These are phyloP conservation scores for Labeo calbasu DNA, from an alignment of 2,797 vertebrate genomes.

Conservation along the genomic window DNA sequence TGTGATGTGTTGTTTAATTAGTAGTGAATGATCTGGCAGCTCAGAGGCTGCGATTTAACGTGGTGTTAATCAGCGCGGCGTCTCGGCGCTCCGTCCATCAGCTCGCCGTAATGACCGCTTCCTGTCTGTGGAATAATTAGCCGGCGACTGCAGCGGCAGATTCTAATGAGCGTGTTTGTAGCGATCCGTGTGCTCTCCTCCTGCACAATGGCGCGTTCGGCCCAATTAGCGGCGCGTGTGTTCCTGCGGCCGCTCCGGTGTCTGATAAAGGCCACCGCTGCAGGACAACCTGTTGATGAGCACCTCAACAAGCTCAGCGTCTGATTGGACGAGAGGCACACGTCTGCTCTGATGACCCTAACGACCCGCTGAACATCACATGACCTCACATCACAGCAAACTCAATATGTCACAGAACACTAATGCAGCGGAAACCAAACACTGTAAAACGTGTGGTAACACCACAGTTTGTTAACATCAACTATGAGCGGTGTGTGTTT, in stretches of 20 bases:
- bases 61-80: not conserved
- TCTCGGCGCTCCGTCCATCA: slow-evolving; percentile 34
- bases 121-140: slow-evolving; percentile 77
- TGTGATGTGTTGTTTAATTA: not conserved
- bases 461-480: not conserved
- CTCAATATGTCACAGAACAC: not conserved
- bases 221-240: slow-evolving; percentile 71
- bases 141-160: slow-evolving; percentile 72
- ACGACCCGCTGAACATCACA: not conserved
- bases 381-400: not conserved
- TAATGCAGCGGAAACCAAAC: not conserved
- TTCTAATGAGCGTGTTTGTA: slow-evolving; percentile 73
- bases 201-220: slow-evolving; percentile 70
- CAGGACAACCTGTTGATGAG: slow-evolving; percentile 77
- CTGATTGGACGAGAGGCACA: slow-evolving; percentile 36
- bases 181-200: slow-evolving; percentile 62
- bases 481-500: not conserved
- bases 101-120: slow-evolving; percentile 69
- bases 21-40: not conserved
- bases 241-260: slow-evolving; percentile 61
- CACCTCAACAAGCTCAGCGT: slow-evolving; percentile 64
- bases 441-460: too few relatives aligned
- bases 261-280: slow-evolving; percentile 68
- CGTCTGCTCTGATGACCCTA: not conserved
- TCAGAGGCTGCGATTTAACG: not conserved